Conservation (phyloP, 2,797 vertebrate genomes). For the Telmatherina bonti region DNA sequence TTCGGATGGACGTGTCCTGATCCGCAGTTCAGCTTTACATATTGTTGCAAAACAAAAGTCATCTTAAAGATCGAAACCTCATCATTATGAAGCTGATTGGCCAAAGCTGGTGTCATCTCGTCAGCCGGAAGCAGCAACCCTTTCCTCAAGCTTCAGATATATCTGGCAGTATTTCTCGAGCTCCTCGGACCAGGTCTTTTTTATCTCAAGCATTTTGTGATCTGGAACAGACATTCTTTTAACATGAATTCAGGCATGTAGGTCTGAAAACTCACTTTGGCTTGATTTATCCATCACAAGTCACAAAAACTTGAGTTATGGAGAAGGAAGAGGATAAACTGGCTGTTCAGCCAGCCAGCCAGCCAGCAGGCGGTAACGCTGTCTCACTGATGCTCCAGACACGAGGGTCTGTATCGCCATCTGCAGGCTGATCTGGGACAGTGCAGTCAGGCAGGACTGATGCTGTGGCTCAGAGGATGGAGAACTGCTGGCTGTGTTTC, state of each 20-base stretch:
- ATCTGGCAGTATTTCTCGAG: not conserved
- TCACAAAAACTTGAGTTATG: constrained; percentile 20
- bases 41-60: not conserved
- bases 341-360: constrained; percentile 35
- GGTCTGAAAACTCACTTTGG: constrained; percentile 51
- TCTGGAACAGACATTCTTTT: constrained; percentile 1
- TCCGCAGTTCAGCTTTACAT: not conserved
- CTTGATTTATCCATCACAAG: constrained; percentile 29
- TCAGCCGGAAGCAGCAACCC: not conserved
- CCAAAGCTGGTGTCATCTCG: not conserved
- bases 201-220: not conserved
- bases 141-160: not conserved
- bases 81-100: not conserved
- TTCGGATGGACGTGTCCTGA: not conserved
- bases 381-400: not conserved
- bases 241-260: not conserved
- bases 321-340: constrained; percentile 46
- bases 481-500: constrained; percentile 33
- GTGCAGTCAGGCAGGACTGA: constrained; percentile 61
- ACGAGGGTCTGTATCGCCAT: constrained; percentile 71
- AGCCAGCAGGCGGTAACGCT: not conserved
- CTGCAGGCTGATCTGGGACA: constrained; percentile 71
- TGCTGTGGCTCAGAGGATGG: constrained; percentile 23
- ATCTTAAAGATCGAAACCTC: not conserved
- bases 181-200: not conserved